phyloP scores from a whole-genome alignment of 23 tunicate genomes.

The Diplosoma virens region DNA sequence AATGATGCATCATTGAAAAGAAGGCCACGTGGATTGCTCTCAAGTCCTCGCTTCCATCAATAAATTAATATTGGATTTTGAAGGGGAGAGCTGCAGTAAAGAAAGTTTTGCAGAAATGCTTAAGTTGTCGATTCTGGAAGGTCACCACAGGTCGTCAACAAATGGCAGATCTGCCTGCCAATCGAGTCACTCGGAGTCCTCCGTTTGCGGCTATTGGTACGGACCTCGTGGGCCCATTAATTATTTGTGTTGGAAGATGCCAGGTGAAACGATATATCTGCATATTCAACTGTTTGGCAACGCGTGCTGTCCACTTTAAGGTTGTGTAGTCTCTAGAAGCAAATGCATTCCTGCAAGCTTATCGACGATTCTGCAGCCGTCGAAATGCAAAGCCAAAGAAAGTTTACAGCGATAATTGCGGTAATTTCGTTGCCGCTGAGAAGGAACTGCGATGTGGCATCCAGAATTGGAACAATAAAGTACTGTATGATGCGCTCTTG shows the following conservation, averaged over 20 bases:
- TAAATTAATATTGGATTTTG: neutral
- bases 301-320: conserved; percentile 11
- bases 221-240: conserved; percentile 2
- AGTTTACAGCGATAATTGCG: neutral
- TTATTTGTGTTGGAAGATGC: neutral
- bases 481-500: too few species aligned
- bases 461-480: too few species aligned
- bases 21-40: neutral
- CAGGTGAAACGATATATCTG: neutral
- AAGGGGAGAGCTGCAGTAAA: neutral
- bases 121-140: neutral
- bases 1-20: neutral
- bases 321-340: neutral
- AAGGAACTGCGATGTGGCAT: too few species aligned
- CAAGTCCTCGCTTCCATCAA: neutral
- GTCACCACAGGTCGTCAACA: neutral
- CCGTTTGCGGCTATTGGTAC: conserved; percentile 4
- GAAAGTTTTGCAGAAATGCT: neutral
- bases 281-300: neutral
- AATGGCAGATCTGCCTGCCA: neutral
- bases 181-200: neutral
- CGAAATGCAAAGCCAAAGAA: neutral
- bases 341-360: neutral
- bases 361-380: neutral
- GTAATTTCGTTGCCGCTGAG: neutral